phyloP scores from a whole-genome alignment of 2,113 vertebrate species.

The Dasyurus viverrinus region DNA sequence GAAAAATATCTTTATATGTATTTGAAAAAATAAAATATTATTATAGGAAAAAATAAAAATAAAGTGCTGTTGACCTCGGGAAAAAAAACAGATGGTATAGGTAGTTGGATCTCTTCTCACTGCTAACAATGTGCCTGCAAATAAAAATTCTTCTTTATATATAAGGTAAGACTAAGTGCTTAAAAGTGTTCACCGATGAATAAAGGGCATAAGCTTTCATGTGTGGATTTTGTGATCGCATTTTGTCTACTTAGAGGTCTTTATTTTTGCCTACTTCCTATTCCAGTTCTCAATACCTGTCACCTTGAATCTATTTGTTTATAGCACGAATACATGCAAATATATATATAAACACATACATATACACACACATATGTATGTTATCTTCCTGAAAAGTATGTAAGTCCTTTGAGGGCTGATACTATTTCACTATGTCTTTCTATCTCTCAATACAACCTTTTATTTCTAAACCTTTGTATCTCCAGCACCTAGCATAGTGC shows the following conservation, averaged over 20 bases:
- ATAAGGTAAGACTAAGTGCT: constrained; percentile 46
- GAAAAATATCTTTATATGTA: too few species aligned
- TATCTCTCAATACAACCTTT: neutral
- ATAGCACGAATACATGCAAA: neutral
- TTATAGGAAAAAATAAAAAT: too few species aligned
- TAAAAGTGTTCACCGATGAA: constrained; percentile 16
- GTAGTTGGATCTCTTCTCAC: neutral
- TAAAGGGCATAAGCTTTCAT: constrained; percentile 26
- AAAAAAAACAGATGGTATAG: neutral
- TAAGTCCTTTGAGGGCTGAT: neutral
- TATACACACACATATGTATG: neutral
- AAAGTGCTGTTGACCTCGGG: too few species aligned
- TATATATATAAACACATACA: constrained; percentile 16
- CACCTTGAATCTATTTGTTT: constrained; percentile 25
- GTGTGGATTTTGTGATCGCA: neutral
- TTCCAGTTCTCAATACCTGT: neutral
- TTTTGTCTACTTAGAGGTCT: constrained; percentile 36
- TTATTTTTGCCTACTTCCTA: constrained; percentile 5
- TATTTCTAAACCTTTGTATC: neutral
- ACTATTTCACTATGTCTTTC: neutral
- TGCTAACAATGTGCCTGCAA: neutral
- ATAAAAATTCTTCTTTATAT: constrained; percentile 37
- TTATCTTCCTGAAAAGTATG: neutral
- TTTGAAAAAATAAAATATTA: too few species aligned
- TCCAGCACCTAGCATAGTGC: neutral